A percentile compares a stretch with the other conserved stretches of the same genome.
Evolutionary conservation across 1,140 invertebrate species (phyloP).

Genomic region (Lepidotrigona ventralis): DNA sequence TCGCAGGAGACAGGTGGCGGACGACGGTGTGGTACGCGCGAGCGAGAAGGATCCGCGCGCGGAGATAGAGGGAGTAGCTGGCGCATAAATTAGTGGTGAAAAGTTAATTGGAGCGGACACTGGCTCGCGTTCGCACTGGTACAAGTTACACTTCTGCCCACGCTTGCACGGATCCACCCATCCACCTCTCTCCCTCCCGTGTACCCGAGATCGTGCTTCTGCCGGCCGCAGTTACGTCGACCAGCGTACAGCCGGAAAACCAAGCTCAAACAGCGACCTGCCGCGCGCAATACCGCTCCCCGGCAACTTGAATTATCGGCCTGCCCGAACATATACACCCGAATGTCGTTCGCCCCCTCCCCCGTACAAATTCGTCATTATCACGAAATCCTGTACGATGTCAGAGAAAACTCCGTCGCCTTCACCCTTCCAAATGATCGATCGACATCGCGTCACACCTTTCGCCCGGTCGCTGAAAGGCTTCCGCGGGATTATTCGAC

Average conservation of each 20-base stretch:
- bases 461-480: conserved; percentile 11
- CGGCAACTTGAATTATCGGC: conserved; percentile 42
- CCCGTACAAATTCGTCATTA: conserved; percentile 66
- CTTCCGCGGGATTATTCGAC: conserved; percentile 34
- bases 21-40: neutral
- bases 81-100: conserved; percentile 75
- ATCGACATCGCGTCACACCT: conserved; percentile 28
- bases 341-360: conserved; percentile 37
- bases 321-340: conserved; percentile 49
- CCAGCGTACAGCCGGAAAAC: neutral
- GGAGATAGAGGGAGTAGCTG: conserved; percentile 45
- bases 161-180: conserved; percentile 26
- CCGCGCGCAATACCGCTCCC: conserved; percentile 23
- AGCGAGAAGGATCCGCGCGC: conserved; percentile 42
- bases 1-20: neutral
- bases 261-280: neutral
- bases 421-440: conserved; percentile 7
- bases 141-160: conserved; percentile 67
- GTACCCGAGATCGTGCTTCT: conserved; percentile 11
- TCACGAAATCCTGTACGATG: conserved; percentile 50
- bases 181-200: neutral
- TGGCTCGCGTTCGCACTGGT: conserved; percentile 67
- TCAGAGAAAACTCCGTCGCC: neutral
- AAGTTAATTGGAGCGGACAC: conserved; percentile 75
- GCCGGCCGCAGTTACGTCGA: neutral